Base-by-base conservation (phyloP, 2,113 vertebrate species). In the Nicator chloris region DNA sequence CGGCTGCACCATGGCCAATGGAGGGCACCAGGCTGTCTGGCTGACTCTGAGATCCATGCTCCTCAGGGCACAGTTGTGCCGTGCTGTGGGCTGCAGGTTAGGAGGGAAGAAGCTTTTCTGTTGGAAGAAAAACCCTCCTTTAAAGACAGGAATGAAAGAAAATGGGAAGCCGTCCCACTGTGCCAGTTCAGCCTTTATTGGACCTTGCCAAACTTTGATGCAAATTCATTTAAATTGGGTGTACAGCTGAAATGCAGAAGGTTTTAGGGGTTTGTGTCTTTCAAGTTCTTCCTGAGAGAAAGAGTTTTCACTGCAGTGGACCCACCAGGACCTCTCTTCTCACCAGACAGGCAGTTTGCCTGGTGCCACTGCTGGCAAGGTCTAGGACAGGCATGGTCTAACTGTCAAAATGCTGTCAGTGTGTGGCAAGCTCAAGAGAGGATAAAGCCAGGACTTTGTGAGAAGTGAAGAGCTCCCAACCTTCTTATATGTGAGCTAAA, bases 1-100 rank as follows among this genome's bases (percentile, higher is more conserved):
- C 0, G 0, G 40, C 47, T 16, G 30, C 30, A 20, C 47, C 7
- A 2, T 1, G 13, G 40, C 91, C 9, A 4, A 1, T 3, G 3
- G 21, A 6, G 15, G 61, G 54, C 28, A 84, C 26, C 49, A 11
- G 33, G 33, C 30, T 47, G n/a, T 3, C 49, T 35, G n/a, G 22
- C 72, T 33, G 45, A 37, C 17, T 49, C 60, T 27, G 31, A 5
- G 39, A 27, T 22, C 53, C 45, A 53, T 15, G n/a, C n/a, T 42
- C 12, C 60, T 51, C 64, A 21, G 28, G 26, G 21, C 35, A 28
- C 6, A 4, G 71, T 65, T 73, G n/a, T 5, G 5, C 26, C 1
- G 0, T 6, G 6, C 44, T 39, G 2, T 2, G 21, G n/a, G 40
- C 33, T 37, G 9, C 35, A 47, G 64, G 27, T 66, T 26, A 72